Evolutionary conservation across 2,888 invertebrate genomes (phyloP).

Genomic region (Nephrotoma guestfalica): DNA sequence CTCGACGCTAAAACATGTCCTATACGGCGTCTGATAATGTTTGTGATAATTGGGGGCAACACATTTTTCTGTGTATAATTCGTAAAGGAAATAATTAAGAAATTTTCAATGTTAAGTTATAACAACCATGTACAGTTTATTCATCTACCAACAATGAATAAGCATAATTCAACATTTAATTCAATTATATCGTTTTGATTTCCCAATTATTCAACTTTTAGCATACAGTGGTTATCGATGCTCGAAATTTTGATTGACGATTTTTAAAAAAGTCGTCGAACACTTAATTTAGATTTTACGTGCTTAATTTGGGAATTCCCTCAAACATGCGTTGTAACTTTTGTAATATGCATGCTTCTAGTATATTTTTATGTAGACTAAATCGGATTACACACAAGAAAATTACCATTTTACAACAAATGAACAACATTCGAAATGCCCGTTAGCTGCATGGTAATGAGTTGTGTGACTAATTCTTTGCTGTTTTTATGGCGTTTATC

Average conservation of each 20-base stretch:
- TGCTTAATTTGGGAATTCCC: not conserved
- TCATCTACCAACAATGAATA: not conserved
- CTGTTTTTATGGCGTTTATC: too few species aligned
- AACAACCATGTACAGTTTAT: not conserved
- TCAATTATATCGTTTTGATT: not conserved
- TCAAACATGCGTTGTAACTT: not conserved
- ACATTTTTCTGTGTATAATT: too few species aligned
- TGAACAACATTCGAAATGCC: not conserved
- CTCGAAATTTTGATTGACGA: not conserved
- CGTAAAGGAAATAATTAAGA: not conserved
- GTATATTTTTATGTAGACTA: not conserved
- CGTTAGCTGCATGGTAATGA: not conserved
- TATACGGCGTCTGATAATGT: too few species aligned
- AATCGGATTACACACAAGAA: not conserved
- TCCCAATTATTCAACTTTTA: too few species aligned
- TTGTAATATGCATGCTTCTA: not conserved
- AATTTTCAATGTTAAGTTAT: not conserved
- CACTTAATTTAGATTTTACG: too few species aligned
- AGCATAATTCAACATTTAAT: not conserved
- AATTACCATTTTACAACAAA: not conserved
- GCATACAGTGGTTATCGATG: too few species aligned
- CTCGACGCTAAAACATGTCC: too few species aligned
- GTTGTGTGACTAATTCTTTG: not conserved
- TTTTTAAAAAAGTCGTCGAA: not conserved
- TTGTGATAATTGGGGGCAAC: too few species aligned